These are phyloP conservation scores for Zaprionus gabonicus DNA, from an alignment of 1,140 invertebrate genomes.

Conservation along the genomic window DNA sequence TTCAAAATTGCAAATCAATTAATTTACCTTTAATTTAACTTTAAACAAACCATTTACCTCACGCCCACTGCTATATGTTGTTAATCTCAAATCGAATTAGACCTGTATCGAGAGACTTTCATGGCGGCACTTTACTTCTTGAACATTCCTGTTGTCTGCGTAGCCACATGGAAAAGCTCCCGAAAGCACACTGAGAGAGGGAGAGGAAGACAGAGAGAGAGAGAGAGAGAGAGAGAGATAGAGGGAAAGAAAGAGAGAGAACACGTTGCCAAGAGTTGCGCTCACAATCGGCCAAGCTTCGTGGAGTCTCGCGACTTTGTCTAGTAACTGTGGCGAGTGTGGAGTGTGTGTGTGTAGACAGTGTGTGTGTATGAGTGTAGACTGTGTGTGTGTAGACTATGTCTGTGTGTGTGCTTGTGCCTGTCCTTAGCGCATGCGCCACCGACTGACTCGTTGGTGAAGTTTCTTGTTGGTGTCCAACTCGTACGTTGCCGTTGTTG, in stretches of 20 bases:
- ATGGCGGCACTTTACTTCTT: slow-evolving; percentile 32
- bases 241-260: slow-evolving; percentile 51
- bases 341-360: neutral
- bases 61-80: slow-evolving; percentile 1
- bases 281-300: slow-evolving; percentile 23
- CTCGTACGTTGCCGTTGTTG: slow-evolving; percentile 19
- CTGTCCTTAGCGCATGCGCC: slow-evolving; percentile 67
- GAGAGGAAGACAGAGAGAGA: slow-evolving; percentile 29
- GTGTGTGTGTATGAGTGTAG: slow-evolving; percentile 15
- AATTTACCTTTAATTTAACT: neutral
- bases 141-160: slow-evolving; percentile 38
- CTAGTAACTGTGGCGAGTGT: slow-evolving; percentile 8
- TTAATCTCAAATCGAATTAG: slow-evolving; percentile 12
- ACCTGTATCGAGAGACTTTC: slow-evolving; percentile 8
- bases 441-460: slow-evolving; percentile 68
- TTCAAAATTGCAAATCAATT: neutral
- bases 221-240: slow-evolving; percentile 49
- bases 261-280: slow-evolving; percentile 36
- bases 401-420: slow-evolving; percentile 28
- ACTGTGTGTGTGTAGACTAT: neutral
- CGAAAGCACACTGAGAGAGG: slow-evolving; percentile 66
- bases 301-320: slow-evolving; percentile 13
- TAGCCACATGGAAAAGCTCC: slow-evolving; percentile 53
- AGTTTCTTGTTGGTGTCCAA: slow-evolving; percentile 52
- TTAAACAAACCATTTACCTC: slow-evolving; percentile 1